These are phyloP conservation scores for Halocaridina rubra DNA, from an alignment of 2,888 invertebrate genomes.

Conservation along the genomic window DNA sequence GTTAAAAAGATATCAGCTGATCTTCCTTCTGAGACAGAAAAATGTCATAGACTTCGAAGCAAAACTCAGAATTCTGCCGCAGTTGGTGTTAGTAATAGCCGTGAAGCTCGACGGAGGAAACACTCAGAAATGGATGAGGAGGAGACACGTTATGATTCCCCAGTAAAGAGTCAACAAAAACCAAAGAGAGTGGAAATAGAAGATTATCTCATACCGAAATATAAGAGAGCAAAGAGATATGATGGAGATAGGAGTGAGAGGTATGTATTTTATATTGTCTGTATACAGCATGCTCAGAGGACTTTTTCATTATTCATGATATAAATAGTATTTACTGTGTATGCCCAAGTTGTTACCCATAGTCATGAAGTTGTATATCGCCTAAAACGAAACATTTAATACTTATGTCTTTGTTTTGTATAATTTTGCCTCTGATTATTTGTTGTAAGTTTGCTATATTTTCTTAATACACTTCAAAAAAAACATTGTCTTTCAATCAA, in stretches of 20 bases:
- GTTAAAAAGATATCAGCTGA: not conserved
- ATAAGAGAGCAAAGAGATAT: conserved; percentile 19
- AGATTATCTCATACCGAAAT: not conserved
- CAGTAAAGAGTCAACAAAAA: not conserved
- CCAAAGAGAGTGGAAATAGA: not conserved
- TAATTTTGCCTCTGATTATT: too few species aligned
- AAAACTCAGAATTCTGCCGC: not conserved
- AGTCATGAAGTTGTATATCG: too few species aligned
- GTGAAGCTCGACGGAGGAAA: conserved; percentile 34
- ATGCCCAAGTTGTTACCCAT: too few species aligned
- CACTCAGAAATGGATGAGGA: conserved; percentile 50
- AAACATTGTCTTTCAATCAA: too few species aligned
- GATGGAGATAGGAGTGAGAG: not conserved
- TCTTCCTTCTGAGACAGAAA: not conserved
- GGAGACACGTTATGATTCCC: not conserved
- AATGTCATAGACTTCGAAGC: conserved; percentile 34
- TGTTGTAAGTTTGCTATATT: too few species aligned
- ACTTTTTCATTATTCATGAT: too few species aligned
- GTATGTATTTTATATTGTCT: not conserved
- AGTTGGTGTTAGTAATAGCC: not conserved
- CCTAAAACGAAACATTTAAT: too few species aligned
- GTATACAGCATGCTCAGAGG: too few species aligned
- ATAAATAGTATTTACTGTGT: too few species aligned
- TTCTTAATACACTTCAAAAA: too few species aligned
- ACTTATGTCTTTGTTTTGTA: too few species aligned